A percentile compares a stretch with the other conserved stretches of the same genome.
Evolutionary conservation across 2,888 invertebrate species (phyloP).

Genomic region (Drosophila fungiperda): DNA sequence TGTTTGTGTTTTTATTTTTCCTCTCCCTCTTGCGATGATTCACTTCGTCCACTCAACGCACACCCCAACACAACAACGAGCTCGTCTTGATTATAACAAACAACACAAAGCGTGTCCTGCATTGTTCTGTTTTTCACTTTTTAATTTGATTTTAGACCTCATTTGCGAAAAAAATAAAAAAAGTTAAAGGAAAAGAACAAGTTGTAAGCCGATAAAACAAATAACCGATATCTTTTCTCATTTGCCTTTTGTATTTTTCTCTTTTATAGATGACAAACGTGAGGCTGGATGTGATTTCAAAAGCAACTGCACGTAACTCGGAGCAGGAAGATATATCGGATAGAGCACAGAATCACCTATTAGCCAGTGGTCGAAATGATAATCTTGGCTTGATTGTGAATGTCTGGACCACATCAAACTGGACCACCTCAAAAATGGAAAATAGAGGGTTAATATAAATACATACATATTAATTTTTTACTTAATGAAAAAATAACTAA

Average conservation of each 20-base stretch:
- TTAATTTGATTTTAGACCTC: background rate
- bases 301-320: background rate
- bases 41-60: background rate
- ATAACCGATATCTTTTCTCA: too few relatives aligned
- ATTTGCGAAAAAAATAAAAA: background rate
- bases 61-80: background rate
- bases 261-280: background rate
- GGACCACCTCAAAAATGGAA: slow-evolving; percentile 85
- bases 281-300: background rate
- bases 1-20: background rate
- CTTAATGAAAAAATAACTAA: background rate
- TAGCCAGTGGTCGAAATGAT: slow-evolving; percentile 32
- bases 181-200: background rate
- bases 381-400: slow-evolving; percentile 83
- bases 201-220: background rate
- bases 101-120: too few relatives aligned
- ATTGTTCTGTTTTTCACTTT: too few relatives aligned
- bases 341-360: background rate
- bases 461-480: background rate
- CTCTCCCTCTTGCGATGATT: background rate
- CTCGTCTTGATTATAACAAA: too few relatives aligned
- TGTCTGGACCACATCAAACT: slow-evolving; percentile 85
- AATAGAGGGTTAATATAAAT: slow-evolving; percentile 64
- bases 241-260: background rate
- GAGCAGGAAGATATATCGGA: background rate